Conservation (phyloP, 2,113 vertebrate genomes). For the Rhinolophus sinicus region DNA sequence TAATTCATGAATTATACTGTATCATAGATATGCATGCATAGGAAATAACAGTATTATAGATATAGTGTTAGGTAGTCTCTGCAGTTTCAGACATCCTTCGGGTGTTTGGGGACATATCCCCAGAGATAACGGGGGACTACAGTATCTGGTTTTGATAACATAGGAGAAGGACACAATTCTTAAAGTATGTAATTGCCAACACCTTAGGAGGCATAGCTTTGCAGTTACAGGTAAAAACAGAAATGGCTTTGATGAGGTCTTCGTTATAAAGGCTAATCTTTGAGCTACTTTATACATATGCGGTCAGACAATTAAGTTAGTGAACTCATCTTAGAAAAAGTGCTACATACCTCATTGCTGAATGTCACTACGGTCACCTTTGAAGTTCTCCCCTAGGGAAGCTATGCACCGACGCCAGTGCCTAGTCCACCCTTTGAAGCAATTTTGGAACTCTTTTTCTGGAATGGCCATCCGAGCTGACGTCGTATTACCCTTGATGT, state of each 20-base stretch:
- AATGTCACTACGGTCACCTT: too few species aligned
- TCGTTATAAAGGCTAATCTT: neutral
- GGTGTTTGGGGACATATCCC: neutral
- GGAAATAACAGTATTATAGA: neutral
- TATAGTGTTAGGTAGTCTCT: neutral
- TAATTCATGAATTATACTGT: neutral
- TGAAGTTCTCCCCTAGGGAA: too few species aligned
- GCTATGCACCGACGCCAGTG: too few species aligned
- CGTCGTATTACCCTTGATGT: too few species aligned
- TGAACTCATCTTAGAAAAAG: too few species aligned
- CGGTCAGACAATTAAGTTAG: too few species aligned
- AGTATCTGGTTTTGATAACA: neutral
- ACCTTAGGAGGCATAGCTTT: neutral
- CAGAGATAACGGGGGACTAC: neutral
- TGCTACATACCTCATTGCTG: too few species aligned
- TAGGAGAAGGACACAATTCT: neutral
- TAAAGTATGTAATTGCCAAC: constrained; percentile 7
- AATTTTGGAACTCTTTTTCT: too few species aligned
- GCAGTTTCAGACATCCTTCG: neutral
- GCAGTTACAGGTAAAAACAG: neutral
- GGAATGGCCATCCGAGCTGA: too few species aligned
- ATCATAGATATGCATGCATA: too few species aligned
- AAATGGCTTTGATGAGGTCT: neutral
- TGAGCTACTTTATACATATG: neutral
- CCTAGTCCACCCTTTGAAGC: too few species aligned